Base-by-base conservation (phyloP, 2,888 invertebrate genomes). In the Lepeophtheirus nordmannii region DNA sequence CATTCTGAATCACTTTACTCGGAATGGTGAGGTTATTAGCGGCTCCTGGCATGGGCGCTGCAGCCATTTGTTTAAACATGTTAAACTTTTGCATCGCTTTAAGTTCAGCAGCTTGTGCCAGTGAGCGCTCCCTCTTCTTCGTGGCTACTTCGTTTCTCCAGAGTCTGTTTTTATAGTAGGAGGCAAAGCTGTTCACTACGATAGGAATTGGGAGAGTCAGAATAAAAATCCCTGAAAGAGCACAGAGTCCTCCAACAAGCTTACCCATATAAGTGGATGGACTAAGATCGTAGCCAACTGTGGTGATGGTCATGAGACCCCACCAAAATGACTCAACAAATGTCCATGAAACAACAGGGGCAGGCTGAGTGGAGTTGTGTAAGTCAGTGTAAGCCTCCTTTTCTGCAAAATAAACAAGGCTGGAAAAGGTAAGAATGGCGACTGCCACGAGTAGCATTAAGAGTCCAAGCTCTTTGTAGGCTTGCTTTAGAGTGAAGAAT, bases 301-400 rank as follows among this genome's bases (percentile, higher is more conserved):
- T 66, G 7, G 66, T 66, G 23, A 66, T 41, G 37, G 66, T 66
- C 66, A 66, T 66, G 60, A 66, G 66, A 1, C 66, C 66, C 66
- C 66, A 66, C 66, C 66, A 66, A 59, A 66, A 66, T 10, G 66
- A 66, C 40, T 66, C 66, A 9, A 66, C 66, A 60, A 66, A 66
- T 11, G 66, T 66, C 66, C 66, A 66, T 14, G 17, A 20, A 14
- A 2, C 9, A 17, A 41, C 41, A 38, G 61, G 61, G 10, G n/a
- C 37, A 8, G 30, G 30, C 5, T 40, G 2, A n/a, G 46, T n/a
- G 37, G 22, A 57, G 37, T 61, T 61, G 8, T 12, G 17, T 2
- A 8, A 5, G 2, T n/a, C 53, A 10, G 37, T 22, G 2, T 17
- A 59, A 2, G 10, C 39, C 39, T 66, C 66, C 60, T 66, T 66